Evolutionary conservation across 2,797 vertebrate species (phyloP).

Genomic region (Spinibarbus caldwelli): DNA sequence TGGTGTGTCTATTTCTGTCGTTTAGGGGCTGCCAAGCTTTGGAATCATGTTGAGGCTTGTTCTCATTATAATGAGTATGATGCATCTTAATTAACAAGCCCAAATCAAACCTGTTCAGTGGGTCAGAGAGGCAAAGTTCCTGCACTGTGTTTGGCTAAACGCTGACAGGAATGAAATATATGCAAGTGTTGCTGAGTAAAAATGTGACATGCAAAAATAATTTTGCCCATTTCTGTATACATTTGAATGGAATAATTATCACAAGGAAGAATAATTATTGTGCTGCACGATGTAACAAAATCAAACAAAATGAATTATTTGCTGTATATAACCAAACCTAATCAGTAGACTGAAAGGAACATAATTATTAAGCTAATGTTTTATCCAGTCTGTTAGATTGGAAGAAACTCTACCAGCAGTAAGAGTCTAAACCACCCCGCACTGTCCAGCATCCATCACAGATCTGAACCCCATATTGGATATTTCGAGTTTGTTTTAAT

Average conservation of each 20-base stretch:
- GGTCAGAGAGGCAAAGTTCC: conserved; percentile 44
- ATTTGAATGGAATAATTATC: background rate
- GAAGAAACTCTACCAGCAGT: background rate
- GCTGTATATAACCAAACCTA: background rate
- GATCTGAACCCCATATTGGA: too few relatives aligned
- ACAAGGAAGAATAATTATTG: background rate
- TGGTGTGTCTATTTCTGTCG: conserved; percentile 41
- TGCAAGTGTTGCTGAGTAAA: background rate
- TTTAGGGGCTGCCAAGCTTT: conserved; percentile 39
- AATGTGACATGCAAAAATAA: background rate
- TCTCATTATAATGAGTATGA: conserved; percentile 43
- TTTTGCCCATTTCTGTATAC: background rate
- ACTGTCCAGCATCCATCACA: too few relatives aligned
- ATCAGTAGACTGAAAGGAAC: background rate
- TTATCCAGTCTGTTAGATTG: background rate
- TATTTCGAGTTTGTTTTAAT: too few relatives aligned
- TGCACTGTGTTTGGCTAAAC: conserved; percentile 3
- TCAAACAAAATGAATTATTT: background rate
- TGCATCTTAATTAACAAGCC: conserved; percentile 52
- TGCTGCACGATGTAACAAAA: background rate
- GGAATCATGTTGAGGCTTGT: conserved; percentile 42
- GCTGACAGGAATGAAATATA: background rate
- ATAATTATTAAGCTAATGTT: background rate
- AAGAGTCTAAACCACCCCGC: background rate
- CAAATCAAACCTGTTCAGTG: conserved; percentile 37